phyloP scores from a whole-genome alignment of 2,113 vertebrate genomes.

The Barnardius zonarius region DNA sequence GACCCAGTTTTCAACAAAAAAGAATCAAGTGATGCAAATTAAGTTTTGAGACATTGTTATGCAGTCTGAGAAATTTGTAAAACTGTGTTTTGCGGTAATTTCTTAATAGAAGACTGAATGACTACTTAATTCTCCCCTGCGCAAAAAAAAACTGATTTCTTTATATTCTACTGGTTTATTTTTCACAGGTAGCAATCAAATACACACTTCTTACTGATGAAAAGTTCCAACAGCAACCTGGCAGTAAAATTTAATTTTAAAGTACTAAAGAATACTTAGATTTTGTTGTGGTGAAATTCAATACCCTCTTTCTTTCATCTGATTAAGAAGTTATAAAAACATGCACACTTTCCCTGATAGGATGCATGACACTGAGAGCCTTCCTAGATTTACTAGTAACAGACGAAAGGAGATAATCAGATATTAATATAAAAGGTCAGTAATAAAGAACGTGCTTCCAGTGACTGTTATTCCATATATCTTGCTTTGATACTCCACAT shows the following conservation, averaged over 20 bases:
- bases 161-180: conserved; percentile 60
- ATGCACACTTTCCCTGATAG: neutral
- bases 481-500: neutral
- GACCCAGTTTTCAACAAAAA: conserved; percentile 83
- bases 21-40: conserved; percentile 82
- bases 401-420: conserved; percentile 44
- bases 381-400: conserved; percentile 36
- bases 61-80: conserved; percentile 76
- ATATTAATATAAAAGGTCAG: conserved; percentile 26
- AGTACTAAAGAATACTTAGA: neutral
- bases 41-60: conserved; percentile 79
- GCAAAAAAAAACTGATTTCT: conserved; percentile 19
- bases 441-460: neutral
- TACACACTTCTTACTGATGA: conserved; percentile 11
- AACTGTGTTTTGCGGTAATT: conserved; percentile 74
- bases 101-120: conserved; percentile 73
- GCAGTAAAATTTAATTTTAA: neutral
- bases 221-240: neutral
- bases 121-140: conserved; percentile 63
- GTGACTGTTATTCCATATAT: neutral
- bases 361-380: neutral
- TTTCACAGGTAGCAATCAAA: conserved; percentile 69
- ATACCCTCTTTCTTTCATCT: neutral
- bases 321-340: conserved; percentile 22
- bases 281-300: neutral